phyloP scores from a whole-genome alignment of 2,888 invertebrate genomes.

The Mimas tiliae region DNA sequence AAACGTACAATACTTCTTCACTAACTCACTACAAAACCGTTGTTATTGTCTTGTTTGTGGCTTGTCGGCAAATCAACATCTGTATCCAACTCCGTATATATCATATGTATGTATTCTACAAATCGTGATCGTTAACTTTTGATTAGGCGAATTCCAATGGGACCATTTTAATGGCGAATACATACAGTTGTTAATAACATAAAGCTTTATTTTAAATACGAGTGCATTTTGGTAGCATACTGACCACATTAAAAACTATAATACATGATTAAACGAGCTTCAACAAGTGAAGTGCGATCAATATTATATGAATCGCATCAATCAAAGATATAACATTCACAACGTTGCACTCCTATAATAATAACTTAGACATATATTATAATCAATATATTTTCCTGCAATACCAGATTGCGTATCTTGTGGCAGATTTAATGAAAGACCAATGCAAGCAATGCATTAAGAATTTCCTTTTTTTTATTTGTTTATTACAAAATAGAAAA shows the following conservation, averaged over 20 bases:
- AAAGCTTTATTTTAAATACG: background rate
- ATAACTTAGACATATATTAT: background rate
- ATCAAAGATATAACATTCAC: no score
- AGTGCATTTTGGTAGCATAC: background rate
- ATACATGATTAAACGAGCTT: no score
- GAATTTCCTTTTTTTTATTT: no score
- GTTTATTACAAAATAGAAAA: no score
- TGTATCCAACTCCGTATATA: background rate
- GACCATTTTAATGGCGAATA: constrained; percentile 3
- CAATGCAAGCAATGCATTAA: background rate
- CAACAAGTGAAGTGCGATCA: no score
- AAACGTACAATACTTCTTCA: constrained; percentile 6
- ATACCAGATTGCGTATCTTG: background rate
- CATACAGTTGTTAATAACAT: background rate
- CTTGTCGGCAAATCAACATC: constrained; percentile 34
- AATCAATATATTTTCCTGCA: background rate
- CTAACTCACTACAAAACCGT: constrained; percentile 30
- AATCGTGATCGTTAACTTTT: constrained; percentile 35
- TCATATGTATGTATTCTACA: constrained; percentile 31
- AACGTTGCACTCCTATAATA: no score
- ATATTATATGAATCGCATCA: no score
- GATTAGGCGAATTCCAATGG: constrained; percentile 28
- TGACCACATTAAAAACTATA: background rate
- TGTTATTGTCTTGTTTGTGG: constrained; percentile 28
- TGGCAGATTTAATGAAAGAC: background rate